Conservation (phyloP, 2,797 vertebrate species). For the Dermochelys coriacea region DNA sequence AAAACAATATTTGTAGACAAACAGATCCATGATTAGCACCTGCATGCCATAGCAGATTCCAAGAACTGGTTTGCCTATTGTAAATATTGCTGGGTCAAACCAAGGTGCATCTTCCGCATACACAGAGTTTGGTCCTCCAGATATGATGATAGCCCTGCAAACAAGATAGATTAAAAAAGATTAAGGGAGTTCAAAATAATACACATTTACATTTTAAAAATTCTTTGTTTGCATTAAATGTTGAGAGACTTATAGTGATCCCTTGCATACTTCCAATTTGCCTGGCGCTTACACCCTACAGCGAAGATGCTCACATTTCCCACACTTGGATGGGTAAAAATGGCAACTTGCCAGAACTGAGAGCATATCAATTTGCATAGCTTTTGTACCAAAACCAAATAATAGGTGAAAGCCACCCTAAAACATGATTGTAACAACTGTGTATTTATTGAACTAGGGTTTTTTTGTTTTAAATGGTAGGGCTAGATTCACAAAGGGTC, state of each 20-base stretch:
- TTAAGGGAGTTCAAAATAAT: neutral
- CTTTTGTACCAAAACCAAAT: neutral
- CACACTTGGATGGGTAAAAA: neutral
- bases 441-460: neutral
- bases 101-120: conserved; percentile 98
- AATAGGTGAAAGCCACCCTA: neutral
- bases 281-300: accelerated
- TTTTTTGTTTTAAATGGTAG: neutral
- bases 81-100: conserved; percentile 99
- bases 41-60: conserved; percentile 99
- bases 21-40: conserved; percentile 79
- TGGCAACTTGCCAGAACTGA: neutral
- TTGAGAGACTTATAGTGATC: accelerated
- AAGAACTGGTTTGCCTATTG: conserved; percentile 96
- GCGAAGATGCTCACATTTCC: neutral
- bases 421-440: neutral
- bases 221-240: neutral
- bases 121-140: conserved; percentile 97
- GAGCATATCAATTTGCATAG: neutral
- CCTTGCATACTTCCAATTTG: neutral
- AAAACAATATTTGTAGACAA: neutral
- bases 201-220: neutral
- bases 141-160: conserved; percentile 96
- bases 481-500: neutral
- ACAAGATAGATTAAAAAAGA: neutral